Percentiles rank a stretch among this genome's conserved stretches.
phyloP scores from a whole-genome alignment of 2,113 vertebrate genomes.

The Rhinichthys klamathensis region DNA sequence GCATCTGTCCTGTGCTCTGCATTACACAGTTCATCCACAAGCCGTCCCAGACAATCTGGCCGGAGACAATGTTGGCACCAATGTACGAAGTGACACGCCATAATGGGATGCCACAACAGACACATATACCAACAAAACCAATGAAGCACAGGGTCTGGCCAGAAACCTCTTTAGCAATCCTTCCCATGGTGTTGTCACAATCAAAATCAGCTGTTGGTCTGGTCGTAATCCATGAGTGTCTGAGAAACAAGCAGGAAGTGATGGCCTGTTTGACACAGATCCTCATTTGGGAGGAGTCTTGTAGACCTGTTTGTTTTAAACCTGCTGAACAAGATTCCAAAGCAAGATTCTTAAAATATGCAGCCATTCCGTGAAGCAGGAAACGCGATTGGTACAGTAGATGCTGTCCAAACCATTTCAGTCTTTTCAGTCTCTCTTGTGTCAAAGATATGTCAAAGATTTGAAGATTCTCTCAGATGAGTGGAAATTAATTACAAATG shows the following conservation, averaged over 20 bases:
- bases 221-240: constrained; percentile 5
- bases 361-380: not conserved
- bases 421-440: not conserved
- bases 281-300: constrained; percentile 56
- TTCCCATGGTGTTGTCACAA: constrained; percentile 66
- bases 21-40: constrained; percentile 97
- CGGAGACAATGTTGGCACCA: constrained; percentile 85
- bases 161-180: constrained; percentile 76
- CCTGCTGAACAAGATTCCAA: constrained; percentile 71
- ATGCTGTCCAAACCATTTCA: not conserved
- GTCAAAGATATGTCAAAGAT: not conserved
- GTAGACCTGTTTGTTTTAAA: constrained; percentile 37
- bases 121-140: constrained; percentile 81
- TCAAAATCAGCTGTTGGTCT: not conserved
- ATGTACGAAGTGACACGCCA: constrained; percentile 87
- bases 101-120: constrained; percentile 86
- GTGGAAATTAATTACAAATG: not conserved
- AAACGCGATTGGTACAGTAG: not conserved
- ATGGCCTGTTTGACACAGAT: constrained; percentile 48
- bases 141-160: constrained; percentile 85
- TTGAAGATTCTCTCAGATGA: not conserved
- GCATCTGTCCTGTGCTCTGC: constrained; percentile 92
- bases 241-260: constrained; percentile 43
- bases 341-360: not conserved
- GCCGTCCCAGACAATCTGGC: constrained; percentile 87